Percentiles rank a stretch among this genome's conserved stretches.
phyloP scores from a whole-genome alignment of 2,113 vertebrate species.

The Pseudolaguvia tuberculata region DNA sequence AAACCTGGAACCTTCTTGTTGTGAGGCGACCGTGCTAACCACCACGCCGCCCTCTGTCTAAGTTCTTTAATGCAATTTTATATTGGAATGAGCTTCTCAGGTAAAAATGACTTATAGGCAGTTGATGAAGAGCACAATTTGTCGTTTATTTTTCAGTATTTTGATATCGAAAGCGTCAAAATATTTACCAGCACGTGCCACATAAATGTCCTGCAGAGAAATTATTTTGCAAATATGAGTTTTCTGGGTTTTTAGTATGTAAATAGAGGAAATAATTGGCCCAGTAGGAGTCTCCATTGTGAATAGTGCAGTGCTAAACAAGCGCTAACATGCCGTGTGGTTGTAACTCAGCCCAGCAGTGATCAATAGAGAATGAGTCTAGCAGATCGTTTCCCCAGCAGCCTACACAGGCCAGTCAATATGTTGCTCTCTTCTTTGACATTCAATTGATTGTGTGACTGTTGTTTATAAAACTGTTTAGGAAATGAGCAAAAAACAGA shows the following conservation, averaged over 20 bases:
- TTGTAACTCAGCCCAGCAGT: constrained; percentile 46
- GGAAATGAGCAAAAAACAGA: constrained; percentile 35
- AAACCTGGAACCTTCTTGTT: no score
- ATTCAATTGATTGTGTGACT: constrained; percentile 48
- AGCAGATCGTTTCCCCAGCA: constrained; percentile 46
- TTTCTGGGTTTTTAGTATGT: constrained; percentile 37
- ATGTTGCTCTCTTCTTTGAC: constrained; percentile 56
- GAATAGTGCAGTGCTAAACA: constrained; percentile 35
- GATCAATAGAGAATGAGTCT: constrained; percentile 52
- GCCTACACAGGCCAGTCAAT: constrained; percentile 52
- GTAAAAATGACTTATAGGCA: not conserved
- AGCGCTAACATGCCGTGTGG: constrained; percentile 36
- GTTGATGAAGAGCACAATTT: not conserved
- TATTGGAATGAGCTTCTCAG: no score
- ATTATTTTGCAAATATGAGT: constrained; percentile 24
- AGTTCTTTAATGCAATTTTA: no score
- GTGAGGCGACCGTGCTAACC: no score
- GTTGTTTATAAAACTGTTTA: constrained; percentile 48
- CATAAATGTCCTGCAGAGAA: not conserved
- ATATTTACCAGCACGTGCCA: constrained; percentile 13
- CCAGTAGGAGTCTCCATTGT: constrained; percentile 34
- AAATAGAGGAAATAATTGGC: constrained; percentile 41
- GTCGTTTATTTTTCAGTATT: not conserved
- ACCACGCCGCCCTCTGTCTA: no score
- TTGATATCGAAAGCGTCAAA: not conserved